Conservation (phyloP, 2,113 vertebrate genomes). For the Psophia crepitans region DNA sequence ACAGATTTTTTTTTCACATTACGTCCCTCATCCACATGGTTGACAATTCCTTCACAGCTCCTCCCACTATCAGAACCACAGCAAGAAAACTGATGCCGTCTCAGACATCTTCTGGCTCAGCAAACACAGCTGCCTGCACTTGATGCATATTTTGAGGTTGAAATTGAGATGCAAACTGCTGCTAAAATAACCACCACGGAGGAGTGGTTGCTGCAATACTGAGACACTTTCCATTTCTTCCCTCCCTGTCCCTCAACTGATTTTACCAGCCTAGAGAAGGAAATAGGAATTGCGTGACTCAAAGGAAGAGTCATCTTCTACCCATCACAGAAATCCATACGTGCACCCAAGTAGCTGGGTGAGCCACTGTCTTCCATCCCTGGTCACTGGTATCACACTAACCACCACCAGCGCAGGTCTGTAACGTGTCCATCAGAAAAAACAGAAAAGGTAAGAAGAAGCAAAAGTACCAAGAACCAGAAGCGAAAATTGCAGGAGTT, state of each 20-base stretch:
- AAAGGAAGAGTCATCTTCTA: neutral
- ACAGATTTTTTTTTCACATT: neutral
- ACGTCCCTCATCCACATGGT: fast-evolving
- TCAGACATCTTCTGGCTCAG: neutral
- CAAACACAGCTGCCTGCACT: slow-evolving; percentile 18
- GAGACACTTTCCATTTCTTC: neutral
- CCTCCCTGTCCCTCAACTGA: neutral
- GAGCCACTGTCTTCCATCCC: neutral
- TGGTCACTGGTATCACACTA: neutral
- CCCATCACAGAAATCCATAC: neutral
- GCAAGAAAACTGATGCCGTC: neutral
- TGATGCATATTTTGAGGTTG: neutral
- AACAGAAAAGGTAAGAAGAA: neutral
- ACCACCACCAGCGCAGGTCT: neutral
- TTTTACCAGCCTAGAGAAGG: neutral
- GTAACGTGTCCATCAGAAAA: fast-evolving
- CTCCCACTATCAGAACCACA: neutral
- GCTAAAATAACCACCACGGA: neutral
- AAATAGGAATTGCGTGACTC: neutral
- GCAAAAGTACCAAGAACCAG: neutral
- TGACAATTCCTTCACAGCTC: neutral
- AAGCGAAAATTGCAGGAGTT: neutral
- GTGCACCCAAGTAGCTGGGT: neutral
- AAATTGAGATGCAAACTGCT: neutral
- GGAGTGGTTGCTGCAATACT: neutral